Evolutionary conservation across 1,140 invertebrate species (phyloP), one percentile per base, ranked within the genome.

Genomic region (Schlechtendalia chinensis): DNA sequence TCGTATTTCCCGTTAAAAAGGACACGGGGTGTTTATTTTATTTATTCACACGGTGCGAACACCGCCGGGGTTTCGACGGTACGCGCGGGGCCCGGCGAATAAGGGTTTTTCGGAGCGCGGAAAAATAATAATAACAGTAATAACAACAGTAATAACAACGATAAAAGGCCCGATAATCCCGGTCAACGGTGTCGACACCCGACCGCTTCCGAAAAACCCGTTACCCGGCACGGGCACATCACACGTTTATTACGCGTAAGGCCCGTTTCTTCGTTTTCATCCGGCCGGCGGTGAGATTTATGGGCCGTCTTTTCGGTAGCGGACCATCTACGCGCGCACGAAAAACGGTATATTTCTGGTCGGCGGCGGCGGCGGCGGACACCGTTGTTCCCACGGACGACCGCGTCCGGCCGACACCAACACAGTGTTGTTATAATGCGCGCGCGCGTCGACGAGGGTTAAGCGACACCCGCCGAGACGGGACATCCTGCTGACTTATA

Each of bases 181-280:
- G 22, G 74, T 77, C 53, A 45, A 77, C 56, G 53, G 50, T n/a
- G n/a, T 74, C 54, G 56, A 77, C 75, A 79, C 75, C 75, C 58
- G n/a, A 63, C 58, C 27, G 75, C 75, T 79, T 79, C 75, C 58
- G 75, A 79, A 79, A 59, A 79, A 63, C 75, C 74, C 75, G 75
- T 79, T 79, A 75, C 58, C 67, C 24, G 12, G 8, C 39, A 24
- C 16, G 59, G n/a, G n/a, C n/a, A n/a, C n/a, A n/a, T n/a, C n/a
- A n/a, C n/a, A n/a, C n/a, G n/a, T n/a, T n/a, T n/a, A n/a, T n/a
- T n/a, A n/a, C n/a, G n/a, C n/a, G n/a, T n/a, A n/a, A n/a, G n/a
- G n/a, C n/a, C n/a, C n/a, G n/a, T n/a, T n/a, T 11, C 11, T 11
- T 5, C 47, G 5, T 45, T 45, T 10, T 45, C 39, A 4, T 45